phyloP scores from a whole-genome alignment of 2,888 invertebrate genomes.

The Aphrophora alni region DNA sequence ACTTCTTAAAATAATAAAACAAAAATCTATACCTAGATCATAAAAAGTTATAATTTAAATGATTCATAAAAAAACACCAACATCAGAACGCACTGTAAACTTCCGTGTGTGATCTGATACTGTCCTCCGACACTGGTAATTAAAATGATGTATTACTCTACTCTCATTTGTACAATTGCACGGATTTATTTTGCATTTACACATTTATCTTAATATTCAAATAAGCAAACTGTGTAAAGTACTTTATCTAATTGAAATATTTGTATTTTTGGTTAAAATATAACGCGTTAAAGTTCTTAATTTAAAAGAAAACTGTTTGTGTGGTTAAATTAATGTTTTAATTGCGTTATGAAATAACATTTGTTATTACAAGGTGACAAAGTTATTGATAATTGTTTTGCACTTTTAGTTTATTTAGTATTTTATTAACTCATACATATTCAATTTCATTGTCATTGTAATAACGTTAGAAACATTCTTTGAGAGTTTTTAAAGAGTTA shows the following conservation, averaged over 20 bases:
- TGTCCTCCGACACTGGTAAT: not conserved
- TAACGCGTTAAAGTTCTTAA: not conserved
- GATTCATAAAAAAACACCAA: not conserved
- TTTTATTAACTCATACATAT: not conserved
- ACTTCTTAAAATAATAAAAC: too few relatives aligned
- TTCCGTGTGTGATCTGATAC: slow-evolving; percentile 9
- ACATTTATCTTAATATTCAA: not conserved
- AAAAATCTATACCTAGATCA: too few relatives aligned
- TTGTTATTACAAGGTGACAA: slow-evolving; percentile 1
- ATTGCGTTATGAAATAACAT: not conserved
- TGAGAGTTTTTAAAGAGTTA: too few relatives aligned
- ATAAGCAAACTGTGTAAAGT: not conserved
- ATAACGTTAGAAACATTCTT: too few relatives aligned
- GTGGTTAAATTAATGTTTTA: not conserved
- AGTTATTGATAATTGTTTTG: not conserved
- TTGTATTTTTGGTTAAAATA: not conserved
- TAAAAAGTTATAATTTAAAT: too few relatives aligned
- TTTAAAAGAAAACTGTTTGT: too few relatives aligned
- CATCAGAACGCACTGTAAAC: not conserved
- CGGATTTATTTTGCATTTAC: not conserved
- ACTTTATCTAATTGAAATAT: not conserved
- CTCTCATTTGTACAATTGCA: not conserved
- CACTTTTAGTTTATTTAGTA: not conserved
- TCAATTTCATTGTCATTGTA: too few relatives aligned
- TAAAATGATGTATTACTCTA: not conserved